Evolutionary conservation across 2,888 invertebrate species (phyloP).

Genomic region (Euclidia mi): DNA sequence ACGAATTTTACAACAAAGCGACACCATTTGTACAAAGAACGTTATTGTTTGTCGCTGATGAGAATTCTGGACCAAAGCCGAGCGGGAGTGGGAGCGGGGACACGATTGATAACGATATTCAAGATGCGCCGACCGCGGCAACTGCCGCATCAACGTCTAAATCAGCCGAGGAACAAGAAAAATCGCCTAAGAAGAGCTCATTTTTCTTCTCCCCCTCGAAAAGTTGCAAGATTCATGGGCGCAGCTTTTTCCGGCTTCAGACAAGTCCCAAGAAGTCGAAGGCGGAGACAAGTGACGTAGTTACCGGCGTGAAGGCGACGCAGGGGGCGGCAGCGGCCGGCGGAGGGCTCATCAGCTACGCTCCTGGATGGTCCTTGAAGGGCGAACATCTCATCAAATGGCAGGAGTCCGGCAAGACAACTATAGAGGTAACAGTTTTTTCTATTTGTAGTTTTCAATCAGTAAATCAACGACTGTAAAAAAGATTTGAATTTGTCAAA

Average conservation of each 20-base stretch:
- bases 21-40: constrained; percentile 88
- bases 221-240: constrained; percentile 87
- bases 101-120: constrained; percentile 60
- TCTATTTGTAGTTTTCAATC: neutral
- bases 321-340: constrained; percentile 62
- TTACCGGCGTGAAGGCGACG: constrained; percentile 56
- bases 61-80: constrained; percentile 82
- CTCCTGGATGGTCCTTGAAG: constrained; percentile 91
- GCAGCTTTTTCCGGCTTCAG: constrained; percentile 87
- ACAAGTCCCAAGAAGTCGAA: constrained; percentile 88
- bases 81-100: constrained; percentile 57
- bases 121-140: constrained; percentile 66
- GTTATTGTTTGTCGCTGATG: constrained; percentile 84
- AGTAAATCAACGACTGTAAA: neutral
- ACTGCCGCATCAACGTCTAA: constrained; percentile 73
- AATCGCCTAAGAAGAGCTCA: constrained; percentile 87
- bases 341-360: constrained; percentile 90
- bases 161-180: constrained; percentile 81
- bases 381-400: constrained; percentile 91
- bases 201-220: constrained; percentile 89
- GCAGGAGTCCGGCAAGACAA: constrained; percentile 90
- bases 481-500: neutral
- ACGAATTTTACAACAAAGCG: constrained; percentile 87
- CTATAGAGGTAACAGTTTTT: constrained; percentile 86
- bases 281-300: constrained; percentile 69